A percentile compares a stretch with the other conserved stretches of the same genome.
Evolutionary conservation across 1,140 invertebrate genomes (phyloP).

Genomic region (Oscheius sp.): DNA sequence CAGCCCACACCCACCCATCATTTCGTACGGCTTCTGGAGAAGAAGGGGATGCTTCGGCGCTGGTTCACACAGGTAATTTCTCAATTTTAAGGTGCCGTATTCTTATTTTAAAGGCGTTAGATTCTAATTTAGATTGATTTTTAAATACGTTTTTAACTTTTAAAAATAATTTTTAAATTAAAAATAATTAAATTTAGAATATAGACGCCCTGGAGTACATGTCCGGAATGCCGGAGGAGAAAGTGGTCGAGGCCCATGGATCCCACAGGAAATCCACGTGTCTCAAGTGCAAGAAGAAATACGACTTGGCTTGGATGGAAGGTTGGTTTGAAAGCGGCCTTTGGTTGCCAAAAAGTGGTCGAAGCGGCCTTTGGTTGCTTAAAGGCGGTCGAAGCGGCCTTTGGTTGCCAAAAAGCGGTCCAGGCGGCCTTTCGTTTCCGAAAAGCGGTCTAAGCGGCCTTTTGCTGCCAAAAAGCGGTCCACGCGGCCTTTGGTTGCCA

Average conservation of each 20-base stretch:
- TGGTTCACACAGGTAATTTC: conserved; percentile 21
- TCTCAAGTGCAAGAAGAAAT: conserved; percentile 20
- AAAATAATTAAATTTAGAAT: neutral
- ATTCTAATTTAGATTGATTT: too few relatives aligned
- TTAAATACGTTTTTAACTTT: too few relatives aligned
- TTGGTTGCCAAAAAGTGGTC: too few relatives aligned
- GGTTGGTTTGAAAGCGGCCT: neutral
- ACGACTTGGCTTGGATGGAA: conserved; percentile 13
- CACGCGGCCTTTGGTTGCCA: too few relatives aligned
- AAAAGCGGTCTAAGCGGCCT: too few relatives aligned
- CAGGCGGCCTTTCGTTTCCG: too few relatives aligned
- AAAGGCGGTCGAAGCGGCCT: too few relatives aligned
- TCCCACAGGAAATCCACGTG: conserved; percentile 6
- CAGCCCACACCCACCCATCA: conserved; percentile 25
- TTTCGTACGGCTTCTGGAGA: conserved; percentile 17
- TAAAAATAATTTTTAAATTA: neutral
- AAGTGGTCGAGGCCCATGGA: conserved; percentile 20
- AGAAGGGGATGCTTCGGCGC: conserved; percentile 16
- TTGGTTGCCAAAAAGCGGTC: too few relatives aligned
- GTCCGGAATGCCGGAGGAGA: conserved; percentile 11
- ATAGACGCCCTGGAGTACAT: conserved; percentile 14
- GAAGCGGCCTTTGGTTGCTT: too few relatives aligned
- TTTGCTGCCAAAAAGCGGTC: too few relatives aligned
- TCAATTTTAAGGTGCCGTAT: neutral
- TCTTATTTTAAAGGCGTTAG: too few relatives aligned